phyloP scores from a whole-genome alignment of 2,113 vertebrate species.

The Oenanthe melanoleuca region DNA sequence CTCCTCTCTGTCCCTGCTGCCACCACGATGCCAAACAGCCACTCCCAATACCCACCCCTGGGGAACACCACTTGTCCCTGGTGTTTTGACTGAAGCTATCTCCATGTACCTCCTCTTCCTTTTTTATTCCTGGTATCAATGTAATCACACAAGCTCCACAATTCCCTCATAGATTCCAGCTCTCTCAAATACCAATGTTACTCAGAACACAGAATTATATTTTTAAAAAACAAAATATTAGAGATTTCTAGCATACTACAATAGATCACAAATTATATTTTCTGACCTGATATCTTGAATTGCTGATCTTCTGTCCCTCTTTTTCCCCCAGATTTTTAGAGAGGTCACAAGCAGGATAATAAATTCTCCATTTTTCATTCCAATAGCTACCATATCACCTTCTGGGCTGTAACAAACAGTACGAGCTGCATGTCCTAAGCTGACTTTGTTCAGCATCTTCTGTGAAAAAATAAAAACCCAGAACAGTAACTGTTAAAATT shows the following conservation, averaged over 20 bases:
- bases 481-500: slow-evolving; percentile 17
- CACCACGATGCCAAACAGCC: not conserved
- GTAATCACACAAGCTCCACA: not conserved
- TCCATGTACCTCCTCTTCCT: not conserved
- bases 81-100: not conserved
- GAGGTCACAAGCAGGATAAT: slow-evolving; percentile 93
- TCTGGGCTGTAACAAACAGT: slow-evolving; percentile 94
- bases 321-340: slow-evolving; percentile 98
- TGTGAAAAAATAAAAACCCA: slow-evolving; percentile 69
- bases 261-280: not conserved
- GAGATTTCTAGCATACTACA: not conserved
- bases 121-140: not conserved
- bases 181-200: not conserved
- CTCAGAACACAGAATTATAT: not conserved
- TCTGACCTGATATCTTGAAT: slow-evolving; percentile 94
- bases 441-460: slow-evolving; percentile 99
- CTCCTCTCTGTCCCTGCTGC: not conserved
- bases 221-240: not conserved
- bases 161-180: not conserved
- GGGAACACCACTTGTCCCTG: not conserved
- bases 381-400: slow-evolving; percentile 97
- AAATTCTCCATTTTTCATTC: slow-evolving; percentile 98
- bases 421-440: slow-evolving; percentile 89
- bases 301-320: slow-evolving; percentile 89
- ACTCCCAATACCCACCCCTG: not conserved